phyloP scores from a whole-genome alignment of 2,113 vertebrate genomes.

The Diadophis punctatus region DNA sequence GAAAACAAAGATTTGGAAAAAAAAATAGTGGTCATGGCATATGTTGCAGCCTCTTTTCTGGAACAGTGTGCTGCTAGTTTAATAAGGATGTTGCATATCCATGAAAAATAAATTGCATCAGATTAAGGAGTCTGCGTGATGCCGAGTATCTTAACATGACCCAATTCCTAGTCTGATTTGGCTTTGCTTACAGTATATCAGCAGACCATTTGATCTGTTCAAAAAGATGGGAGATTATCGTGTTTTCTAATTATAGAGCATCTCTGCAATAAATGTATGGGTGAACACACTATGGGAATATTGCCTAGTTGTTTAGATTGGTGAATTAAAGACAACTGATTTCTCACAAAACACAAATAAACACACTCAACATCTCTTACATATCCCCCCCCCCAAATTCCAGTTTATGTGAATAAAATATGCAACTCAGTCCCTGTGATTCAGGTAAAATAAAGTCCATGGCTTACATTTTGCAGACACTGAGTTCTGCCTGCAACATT shows the following conservation, averaged over 20 bases:
- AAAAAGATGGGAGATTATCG: conserved; percentile 50
- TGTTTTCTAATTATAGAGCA: conserved; percentile 43
- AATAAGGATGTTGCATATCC: neutral
- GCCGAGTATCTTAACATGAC: conserved; percentile 23
- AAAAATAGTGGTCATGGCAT: rapidly evolving
- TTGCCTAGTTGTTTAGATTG: neutral
- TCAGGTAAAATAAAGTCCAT: neutral
- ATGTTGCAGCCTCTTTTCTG: neutral
- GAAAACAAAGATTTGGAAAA: neutral
- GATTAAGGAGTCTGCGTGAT: conserved; percentile 18
- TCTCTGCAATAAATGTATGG: conserved; percentile 37
- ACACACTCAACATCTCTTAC: neutral
- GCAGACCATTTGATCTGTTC: conserved; percentile 37
- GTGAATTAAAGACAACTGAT: neutral
- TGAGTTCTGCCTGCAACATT: neutral
- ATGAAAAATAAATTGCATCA: conserved; percentile 33
- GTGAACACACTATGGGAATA: neutral
- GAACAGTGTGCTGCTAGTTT: neutral
- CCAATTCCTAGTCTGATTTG: conserved; percentile 38
- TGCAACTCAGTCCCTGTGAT: neutral
- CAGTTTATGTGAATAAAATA: neutral
- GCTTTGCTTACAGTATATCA: conserved; percentile 36
- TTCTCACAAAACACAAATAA: neutral
- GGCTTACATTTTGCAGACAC: neutral
- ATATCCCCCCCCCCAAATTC: neutral